phyloP scores from a whole-genome alignment of 1,140 invertebrate species.

The Achroia grisella region DNA sequence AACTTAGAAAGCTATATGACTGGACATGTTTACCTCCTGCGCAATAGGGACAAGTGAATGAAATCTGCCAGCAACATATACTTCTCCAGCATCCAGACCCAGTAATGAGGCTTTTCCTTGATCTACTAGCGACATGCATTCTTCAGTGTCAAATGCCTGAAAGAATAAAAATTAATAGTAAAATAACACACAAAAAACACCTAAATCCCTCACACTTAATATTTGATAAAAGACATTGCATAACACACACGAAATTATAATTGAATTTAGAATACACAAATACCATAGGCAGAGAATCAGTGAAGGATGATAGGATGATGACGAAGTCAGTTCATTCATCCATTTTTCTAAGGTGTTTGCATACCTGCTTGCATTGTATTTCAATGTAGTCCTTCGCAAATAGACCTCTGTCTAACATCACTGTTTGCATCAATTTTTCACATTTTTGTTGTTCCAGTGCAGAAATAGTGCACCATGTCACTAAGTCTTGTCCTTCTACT shows the following conservation, averaged over 20 bases:
- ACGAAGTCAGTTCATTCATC: too few relatives aligned
- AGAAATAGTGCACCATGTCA: constrained; percentile 86
- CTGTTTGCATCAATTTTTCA: constrained; percentile 78
- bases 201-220: too few relatives aligned
- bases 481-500: constrained; percentile 47
- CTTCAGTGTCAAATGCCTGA: constrained; percentile 84
- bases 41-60: constrained; percentile 94
- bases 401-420: constrained; percentile 76
- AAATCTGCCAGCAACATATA: constrained; percentile 93
- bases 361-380: constrained; percentile 78
- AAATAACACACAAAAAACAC: too few relatives aligned
- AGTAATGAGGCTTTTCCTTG: constrained; percentile 88
- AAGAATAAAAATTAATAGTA: constrained; percentile 23
- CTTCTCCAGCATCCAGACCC: constrained; percentile 92
- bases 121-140: constrained; percentile 87
- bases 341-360: too few relatives aligned
- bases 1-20: too few relatives aligned
- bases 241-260: too few relatives aligned
- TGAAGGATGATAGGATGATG: too few relatives aligned
- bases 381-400: constrained; percentile 79
- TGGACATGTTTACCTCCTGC: constrained; percentile 76
- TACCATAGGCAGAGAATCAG: too few relatives aligned
- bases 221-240: too few relatives aligned
- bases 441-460: constrained; percentile 85
- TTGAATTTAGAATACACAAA: too few relatives aligned